Evolutionary conservation across 2,888 invertebrate species (phyloP).

Genomic region (Aleiodes testaceus): DNA sequence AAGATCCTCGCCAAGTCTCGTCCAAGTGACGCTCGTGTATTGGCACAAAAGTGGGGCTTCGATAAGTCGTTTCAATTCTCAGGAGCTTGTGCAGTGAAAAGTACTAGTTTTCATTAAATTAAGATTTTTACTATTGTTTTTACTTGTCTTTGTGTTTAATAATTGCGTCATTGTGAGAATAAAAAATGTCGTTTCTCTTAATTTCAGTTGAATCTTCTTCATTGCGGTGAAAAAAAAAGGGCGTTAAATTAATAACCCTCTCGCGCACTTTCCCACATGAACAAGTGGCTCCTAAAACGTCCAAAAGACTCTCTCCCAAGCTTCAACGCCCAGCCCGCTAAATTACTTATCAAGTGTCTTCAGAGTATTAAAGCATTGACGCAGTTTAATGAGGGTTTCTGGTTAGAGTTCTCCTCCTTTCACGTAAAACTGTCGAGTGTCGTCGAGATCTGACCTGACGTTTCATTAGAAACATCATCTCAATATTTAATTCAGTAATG

Average conservation of each 20-base stretch:
- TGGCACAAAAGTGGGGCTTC: conserved; percentile 6
- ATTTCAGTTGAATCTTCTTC: conserved; percentile 14
- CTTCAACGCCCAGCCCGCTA: conserved; percentile 22
- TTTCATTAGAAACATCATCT: conserved; percentile 10
- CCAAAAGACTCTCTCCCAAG: conserved; percentile 1
- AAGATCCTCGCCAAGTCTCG: conserved; percentile 26
- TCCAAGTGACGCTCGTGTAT: conserved; percentile 17
- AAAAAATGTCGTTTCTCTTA: background rate
- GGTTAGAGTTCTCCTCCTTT: conserved; percentile 13
- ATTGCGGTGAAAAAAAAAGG: background rate
- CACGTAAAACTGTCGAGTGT: conserved; percentile 14
- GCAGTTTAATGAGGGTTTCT: conserved; percentile 27
- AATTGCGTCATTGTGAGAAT: too few species aligned
- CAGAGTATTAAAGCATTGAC: conserved; percentile 31
- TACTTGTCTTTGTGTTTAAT: background rate
- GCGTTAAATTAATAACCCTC: conserved; percentile 19
- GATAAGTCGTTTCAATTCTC: conserved; percentile 19
- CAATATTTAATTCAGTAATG: background rate
- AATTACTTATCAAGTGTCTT: conserved; percentile 38
- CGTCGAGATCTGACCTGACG: conserved; percentile 11
- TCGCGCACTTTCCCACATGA: background rate
- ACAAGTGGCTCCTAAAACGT: conserved; percentile 37
- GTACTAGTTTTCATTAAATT: conserved; percentile 8
- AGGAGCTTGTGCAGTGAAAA: background rate
- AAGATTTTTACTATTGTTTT: background rate